These are phyloP conservation scores for Teleogryllus oceanicus DNA, from an alignment of 2,888 invertebrate species.

Conservation along the genomic window DNA sequence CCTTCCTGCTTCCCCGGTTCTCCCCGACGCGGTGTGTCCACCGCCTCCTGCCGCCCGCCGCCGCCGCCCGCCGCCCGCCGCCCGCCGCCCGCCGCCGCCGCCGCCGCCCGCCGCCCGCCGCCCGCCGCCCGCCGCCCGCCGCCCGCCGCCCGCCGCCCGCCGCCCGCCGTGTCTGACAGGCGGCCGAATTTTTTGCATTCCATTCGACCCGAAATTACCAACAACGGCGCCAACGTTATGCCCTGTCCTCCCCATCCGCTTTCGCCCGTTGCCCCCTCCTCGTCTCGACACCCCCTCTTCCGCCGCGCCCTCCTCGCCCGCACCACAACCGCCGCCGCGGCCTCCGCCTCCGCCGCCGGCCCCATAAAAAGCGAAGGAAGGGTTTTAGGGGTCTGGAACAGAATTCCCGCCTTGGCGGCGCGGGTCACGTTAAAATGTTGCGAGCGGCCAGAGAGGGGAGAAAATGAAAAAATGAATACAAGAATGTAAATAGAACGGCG, in stretches of 20 bases:
- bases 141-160: too few species aligned
- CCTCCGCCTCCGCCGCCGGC: background rate
- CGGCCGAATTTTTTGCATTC: constrained; percentile 1
- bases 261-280: background rate
- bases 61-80: too few species aligned
- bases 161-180: background rate
- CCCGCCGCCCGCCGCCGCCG: too few species aligned
- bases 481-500: background rate
- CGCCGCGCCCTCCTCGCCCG: background rate
- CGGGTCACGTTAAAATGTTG: background rate
- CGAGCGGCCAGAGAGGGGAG: background rate
- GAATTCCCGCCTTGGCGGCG: background rate
- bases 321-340: background rate
- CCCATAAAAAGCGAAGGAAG: background rate
- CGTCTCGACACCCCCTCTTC: background rate
- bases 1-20: background rate
- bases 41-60: background rate
- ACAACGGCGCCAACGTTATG: background rate
- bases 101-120: too few species aligned
- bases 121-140: background rate
- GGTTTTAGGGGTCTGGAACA: background rate
- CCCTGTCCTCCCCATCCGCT: background rate
- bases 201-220: constrained; percentile 3
- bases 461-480: constrained; percentile 11
- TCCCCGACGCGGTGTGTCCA: background rate